Evolutionary conservation across 1,140 invertebrate genomes (phyloP).

Genomic region (Sipha flava): DNA sequence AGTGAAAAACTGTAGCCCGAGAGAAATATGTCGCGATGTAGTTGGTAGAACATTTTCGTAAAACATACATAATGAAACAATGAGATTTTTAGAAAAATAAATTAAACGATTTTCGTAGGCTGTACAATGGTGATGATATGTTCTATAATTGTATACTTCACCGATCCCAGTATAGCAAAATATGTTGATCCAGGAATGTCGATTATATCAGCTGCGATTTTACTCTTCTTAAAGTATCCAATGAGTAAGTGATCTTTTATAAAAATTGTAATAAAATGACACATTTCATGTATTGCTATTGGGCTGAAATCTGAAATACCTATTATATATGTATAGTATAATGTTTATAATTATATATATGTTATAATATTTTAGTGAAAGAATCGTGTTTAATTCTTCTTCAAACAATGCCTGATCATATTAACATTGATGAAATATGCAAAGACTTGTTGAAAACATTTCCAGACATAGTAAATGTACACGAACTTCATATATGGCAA

Average conservation of each 20-base stretch:
- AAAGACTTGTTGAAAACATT: constrained; percentile 58
- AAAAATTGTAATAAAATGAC: no score
- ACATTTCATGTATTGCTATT: no score
- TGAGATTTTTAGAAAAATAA: neutral
- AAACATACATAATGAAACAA: neutral
- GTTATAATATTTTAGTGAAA: constrained; percentile 52
- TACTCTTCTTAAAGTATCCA: constrained; percentile 60
- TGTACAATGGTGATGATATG: constrained; percentile 61
- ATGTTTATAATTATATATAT: neutral
- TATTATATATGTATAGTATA: no score
- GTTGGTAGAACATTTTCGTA: constrained; percentile 43
- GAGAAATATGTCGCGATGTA: constrained; percentile 47
- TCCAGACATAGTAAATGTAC: constrained; percentile 67
- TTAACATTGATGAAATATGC: constrained; percentile 60
- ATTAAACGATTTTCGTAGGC: constrained; percentile 44
- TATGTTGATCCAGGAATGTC: constrained; percentile 64
- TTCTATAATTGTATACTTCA: constrained; percentile 55
- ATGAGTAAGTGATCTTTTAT: constrained; percentile 53
- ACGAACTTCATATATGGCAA: constrained; percentile 76
- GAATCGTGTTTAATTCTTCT: constrained; percentile 68
- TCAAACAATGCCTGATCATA: constrained; percentile 71
- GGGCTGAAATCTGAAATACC: no score
- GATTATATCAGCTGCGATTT: constrained; percentile 54
- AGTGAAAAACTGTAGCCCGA: neutral
- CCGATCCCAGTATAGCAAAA: constrained; percentile 53